Percentiles rank a stretch among this genome's conserved stretches.
These are phyloP conservation scores for Fringilla coelebs DNA, from an alignment of 2,797 vertebrate species.

Conservation along the genomic window DNA sequence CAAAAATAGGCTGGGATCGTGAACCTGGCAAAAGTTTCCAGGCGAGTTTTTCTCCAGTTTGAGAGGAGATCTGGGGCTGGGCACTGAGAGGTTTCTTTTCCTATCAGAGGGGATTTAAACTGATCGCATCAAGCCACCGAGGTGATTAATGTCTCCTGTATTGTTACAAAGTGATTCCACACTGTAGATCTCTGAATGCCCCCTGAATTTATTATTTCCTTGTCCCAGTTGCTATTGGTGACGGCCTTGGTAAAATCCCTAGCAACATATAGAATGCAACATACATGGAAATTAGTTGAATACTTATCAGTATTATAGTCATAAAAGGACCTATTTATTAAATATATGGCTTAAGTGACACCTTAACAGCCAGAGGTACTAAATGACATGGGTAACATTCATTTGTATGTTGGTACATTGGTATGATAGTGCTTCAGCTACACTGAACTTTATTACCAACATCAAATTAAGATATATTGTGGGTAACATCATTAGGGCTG, in stretches of 20 bases:
- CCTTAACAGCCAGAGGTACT: conserved; percentile 52
- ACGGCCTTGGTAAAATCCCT: conserved; percentile 60
- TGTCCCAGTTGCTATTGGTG: conserved; percentile 63
- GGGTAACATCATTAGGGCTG: conserved; percentile 41
- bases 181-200: conserved; percentile 40
- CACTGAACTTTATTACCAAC: conserved; percentile 62
- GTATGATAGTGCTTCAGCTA: conserved; percentile 13
- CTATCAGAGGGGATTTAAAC: conserved; percentile 23
- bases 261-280: conserved; percentile 63
- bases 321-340: conserved; percentile 68
- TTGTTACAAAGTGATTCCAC: conserved; percentile 40
- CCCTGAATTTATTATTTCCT: conserved; percentile 61
- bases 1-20: neutral
- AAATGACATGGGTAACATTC: conserved; percentile 50
- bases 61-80: neutral
- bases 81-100: neutral
- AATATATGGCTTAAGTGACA: conserved; percentile 58
- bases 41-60: neutral
- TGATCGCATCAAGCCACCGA: neutral
- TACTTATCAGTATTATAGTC: conserved; percentile 53
- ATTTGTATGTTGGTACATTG: conserved; percentile 54
- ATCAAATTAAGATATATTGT: conserved; percentile 71
- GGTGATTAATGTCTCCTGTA: conserved; percentile 3
- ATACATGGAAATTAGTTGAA: conserved; percentile 64
- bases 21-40: conserved; percentile 33